These are phyloP conservation scores for Indri indri DNA, from an alignment of 2,113 vertebrate species.

Conservation along the genomic window DNA sequence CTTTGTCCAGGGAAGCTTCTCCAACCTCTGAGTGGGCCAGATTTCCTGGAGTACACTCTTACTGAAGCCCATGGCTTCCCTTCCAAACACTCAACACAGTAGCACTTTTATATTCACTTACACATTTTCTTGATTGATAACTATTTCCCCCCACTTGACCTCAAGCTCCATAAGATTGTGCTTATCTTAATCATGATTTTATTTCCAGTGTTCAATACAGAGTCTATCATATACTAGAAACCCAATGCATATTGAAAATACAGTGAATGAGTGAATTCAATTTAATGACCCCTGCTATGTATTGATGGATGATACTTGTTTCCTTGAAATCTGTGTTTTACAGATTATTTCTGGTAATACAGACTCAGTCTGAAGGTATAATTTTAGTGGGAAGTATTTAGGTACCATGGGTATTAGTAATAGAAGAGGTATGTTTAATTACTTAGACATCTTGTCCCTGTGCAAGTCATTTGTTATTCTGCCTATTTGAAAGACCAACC, in stretches of 20 bases:
- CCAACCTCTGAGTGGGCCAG: not conserved
- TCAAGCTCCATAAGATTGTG: not conserved
- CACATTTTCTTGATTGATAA: not conserved
- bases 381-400: not conserved
- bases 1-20: not conserved
- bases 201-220: not conserved
- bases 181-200: not conserved
- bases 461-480: not conserved
- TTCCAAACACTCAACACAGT: not conserved
- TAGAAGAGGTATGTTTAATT: not conserved
- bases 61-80: accelerated
- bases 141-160: not conserved
- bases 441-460: not conserved
- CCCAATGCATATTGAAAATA: not conserved
- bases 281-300: not conserved
- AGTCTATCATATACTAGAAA: not conserved
- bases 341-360: not conserved
- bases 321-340: not conserved
- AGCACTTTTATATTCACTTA: not conserved
- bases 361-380: not conserved
- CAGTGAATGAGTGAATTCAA: not conserved
- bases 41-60: not conserved
- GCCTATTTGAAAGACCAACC: not conserved
- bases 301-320: not conserved
- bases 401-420: not conserved